These are phyloP conservation scores for Morpho achilles DNA, from an alignment of 2,888 invertebrate genomes.

Conservation along the genomic window DNA sequence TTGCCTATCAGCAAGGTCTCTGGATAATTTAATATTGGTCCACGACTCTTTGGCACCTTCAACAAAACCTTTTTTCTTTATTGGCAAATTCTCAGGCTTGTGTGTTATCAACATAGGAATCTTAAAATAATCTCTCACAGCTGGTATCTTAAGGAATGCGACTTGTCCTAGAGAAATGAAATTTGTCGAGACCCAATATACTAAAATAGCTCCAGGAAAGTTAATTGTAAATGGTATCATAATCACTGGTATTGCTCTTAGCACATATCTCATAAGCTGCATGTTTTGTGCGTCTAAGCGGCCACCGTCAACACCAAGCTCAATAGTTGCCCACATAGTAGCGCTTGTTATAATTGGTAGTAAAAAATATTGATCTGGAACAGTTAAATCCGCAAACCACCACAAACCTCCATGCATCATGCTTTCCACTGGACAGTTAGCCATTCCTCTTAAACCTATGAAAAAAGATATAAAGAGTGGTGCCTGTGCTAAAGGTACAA, in stretches of 20 bases:
- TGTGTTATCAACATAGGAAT: slow-evolving; percentile 83
- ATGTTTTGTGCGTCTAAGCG: slow-evolving; percentile 83
- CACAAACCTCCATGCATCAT: slow-evolving; percentile 91
- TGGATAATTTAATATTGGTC: slow-evolving; percentile 89
- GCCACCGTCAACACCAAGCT: slow-evolving; percentile 88
- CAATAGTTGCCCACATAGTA: slow-evolving; percentile 90
- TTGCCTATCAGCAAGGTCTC: slow-evolving; percentile 87
- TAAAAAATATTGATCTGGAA: slow-evolving; percentile 92
- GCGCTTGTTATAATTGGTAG: slow-evolving; percentile 91
- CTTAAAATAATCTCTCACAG: slow-evolving; percentile 86
- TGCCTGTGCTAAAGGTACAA: slow-evolving; percentile 89
- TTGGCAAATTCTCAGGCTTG: slow-evolving; percentile 76
- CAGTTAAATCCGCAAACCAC: slow-evolving; percentile 96
- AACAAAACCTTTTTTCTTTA: slow-evolving; percentile 87
- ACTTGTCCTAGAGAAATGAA: slow-evolving; percentile 91
- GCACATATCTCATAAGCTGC: slow-evolving; percentile 85
- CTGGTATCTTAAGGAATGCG: slow-evolving; percentile 85
- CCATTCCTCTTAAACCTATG: slow-evolving; percentile 92
- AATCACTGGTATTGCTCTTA: slow-evolving; percentile 87
- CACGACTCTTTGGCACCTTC: slow-evolving; percentile 89
- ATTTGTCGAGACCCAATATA: slow-evolving; percentile 95
- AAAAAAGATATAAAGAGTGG: slow-evolving; percentile 97
- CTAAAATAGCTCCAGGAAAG: slow-evolving; percentile 92
- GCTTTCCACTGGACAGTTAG: slow-evolving; percentile 93
- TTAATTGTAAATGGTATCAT: slow-evolving; percentile 92